A percentile compares a stretch with the other conserved stretches of the same genome.
Conservation (phyloP, 2,888 invertebrate species). For the Fragum whitleyi region DNA sequence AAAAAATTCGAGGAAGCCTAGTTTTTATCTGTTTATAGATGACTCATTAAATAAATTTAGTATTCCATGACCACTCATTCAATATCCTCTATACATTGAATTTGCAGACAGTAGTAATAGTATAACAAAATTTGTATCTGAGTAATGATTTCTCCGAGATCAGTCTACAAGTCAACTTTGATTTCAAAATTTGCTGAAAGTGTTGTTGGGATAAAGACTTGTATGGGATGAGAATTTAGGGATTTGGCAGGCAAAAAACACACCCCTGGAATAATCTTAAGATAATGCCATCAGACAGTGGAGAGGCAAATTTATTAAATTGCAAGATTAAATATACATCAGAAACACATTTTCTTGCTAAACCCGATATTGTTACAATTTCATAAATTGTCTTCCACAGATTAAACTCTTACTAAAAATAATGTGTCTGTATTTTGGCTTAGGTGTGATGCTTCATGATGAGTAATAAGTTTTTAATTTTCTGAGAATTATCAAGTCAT, state of each 20-base stretch:
- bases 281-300: background rate
- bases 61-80: no score
- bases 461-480: no score
- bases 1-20: no score
- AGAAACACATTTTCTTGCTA: constrained; percentile 27
- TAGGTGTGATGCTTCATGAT: background rate
- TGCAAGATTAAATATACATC: constrained; percentile 24
- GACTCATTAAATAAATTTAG: no score
- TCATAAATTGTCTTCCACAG: constrained; percentile 25
- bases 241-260: background rate
- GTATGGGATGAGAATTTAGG: background rate
- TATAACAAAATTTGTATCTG: no score
- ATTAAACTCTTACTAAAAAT: constrained; percentile 9
- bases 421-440: background rate
- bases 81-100: no score
- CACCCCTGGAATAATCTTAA: background rate
- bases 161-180: no score
- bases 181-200: no score
- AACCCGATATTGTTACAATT: constrained; percentile 35
- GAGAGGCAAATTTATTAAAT: background rate
- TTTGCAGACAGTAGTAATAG: no score
- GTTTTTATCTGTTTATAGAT: no score
- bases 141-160: no score
- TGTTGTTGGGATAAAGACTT: background rate
- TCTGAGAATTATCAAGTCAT: no score